These are phyloP conservation scores for Ellobius talpinus DNA, from an alignment of 2,113 vertebrate species.

Conservation along the genomic window DNA sequence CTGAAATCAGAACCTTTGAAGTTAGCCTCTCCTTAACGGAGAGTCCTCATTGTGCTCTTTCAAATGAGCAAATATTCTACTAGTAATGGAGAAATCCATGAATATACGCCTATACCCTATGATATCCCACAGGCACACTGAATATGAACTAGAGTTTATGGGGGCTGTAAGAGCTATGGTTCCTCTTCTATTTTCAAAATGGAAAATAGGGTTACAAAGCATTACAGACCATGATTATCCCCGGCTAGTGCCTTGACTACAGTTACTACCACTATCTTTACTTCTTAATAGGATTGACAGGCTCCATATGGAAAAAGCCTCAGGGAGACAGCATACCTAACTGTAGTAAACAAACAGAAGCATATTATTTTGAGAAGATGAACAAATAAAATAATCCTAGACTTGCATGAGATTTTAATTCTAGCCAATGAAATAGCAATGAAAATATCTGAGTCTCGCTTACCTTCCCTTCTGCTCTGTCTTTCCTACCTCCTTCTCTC, in stretches of 20 bases:
- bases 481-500: neutral
- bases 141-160: neutral
- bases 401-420: neutral
- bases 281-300: neutral
- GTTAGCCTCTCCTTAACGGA: neutral
- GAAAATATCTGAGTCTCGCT: neutral
- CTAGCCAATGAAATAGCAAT: neutral
- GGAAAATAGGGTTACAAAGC: neutral
- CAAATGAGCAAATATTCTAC: conserved; percentile 1
- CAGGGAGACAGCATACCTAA: neutral
- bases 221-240: neutral
- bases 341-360: neutral
- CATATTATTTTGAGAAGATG: neutral
- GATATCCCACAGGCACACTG: neutral
- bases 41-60: neutral
- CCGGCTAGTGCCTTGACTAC: neutral
- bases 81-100: neutral
- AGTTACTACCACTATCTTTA: accelerated
- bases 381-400: neutral
- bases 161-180: neutral
- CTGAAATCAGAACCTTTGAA: neutral
- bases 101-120: too few relatives aligned
- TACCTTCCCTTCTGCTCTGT: neutral
- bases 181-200: neutral
- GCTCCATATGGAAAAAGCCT: neutral